Evolutionary conservation across 1,140 invertebrate species (phyloP).

Genomic region (Drosophila lacteicornis): DNA sequence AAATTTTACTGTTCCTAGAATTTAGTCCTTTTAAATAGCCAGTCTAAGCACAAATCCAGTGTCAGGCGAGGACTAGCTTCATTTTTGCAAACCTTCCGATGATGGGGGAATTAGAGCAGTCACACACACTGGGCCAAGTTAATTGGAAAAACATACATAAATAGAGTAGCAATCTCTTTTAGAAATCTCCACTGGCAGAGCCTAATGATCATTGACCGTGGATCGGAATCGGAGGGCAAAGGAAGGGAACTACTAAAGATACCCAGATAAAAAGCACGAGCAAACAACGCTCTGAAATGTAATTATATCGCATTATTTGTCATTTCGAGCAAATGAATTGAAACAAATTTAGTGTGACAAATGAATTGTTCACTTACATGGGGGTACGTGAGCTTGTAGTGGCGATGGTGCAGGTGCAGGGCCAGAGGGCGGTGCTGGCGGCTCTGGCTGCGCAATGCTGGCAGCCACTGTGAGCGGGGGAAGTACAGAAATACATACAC

Average conservation of each 20-base stretch:
- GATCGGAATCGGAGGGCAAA: not conserved
- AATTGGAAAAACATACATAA: conserved; percentile 82
- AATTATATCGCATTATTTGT: conserved; percentile 83
- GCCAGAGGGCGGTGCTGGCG: not conserved
- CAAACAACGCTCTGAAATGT: conserved; percentile 57
- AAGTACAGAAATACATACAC: conserved; percentile 33
- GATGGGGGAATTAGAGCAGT: conserved; percentile 65
- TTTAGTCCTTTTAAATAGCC: not conserved
- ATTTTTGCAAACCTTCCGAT: conserved; percentile 31
- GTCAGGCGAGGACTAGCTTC: not conserved
- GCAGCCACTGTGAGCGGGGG: conserved; percentile 32
- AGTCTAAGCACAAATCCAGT: conserved; percentile 14
- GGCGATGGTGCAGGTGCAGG: conserved; percentile 8
- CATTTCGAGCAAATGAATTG: conserved; percentile 84
- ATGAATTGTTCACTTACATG: conserved; percentile 73
- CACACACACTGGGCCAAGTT: conserved; percentile 46
- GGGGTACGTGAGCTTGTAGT: conserved; percentile 15
- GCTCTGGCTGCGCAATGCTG: conserved; percentile 21
- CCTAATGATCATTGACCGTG: conserved; percentile 58
- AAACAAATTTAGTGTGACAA: conserved; percentile 85
- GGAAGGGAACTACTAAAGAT: not conserved
- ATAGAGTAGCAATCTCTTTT: conserved; percentile 82
- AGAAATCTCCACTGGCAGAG: conserved; percentile 54
- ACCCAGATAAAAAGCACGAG: conserved; percentile 11
- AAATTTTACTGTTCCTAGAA: too few species aligned